Evolutionary conservation across 2,113 vertebrate genomes (phyloP).

Genomic region (Ancistrus triradiatus): DNA sequence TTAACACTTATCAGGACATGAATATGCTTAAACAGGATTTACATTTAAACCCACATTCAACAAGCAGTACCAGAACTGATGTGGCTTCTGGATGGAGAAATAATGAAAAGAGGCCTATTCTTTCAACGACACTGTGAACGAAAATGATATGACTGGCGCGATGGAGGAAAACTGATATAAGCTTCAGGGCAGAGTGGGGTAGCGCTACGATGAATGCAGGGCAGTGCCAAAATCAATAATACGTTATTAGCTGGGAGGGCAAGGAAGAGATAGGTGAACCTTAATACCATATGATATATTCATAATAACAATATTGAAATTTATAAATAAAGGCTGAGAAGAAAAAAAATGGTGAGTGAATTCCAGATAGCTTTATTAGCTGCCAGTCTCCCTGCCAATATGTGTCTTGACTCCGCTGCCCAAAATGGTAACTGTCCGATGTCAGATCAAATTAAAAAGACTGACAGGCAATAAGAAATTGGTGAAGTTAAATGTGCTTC

Average conservation of each 20-base stretch:
- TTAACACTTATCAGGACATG: no score
- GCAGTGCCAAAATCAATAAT: conserved; percentile 68
- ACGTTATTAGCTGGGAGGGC: conserved; percentile 67
- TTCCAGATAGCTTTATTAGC: conserved; percentile 72
- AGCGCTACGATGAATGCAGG: conserved; percentile 26
- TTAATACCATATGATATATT: conserved; percentile 71
- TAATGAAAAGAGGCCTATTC: conserved; percentile 16
- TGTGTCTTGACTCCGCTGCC: conserved; percentile 69
- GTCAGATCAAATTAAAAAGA: conserved; percentile 74
- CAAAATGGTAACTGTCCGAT: conserved; percentile 72
- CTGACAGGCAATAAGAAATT: conserved; percentile 77
- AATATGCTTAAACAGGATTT: no score
- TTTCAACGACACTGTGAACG: conserved; percentile 9
- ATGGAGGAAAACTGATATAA: conserved; percentile 33
- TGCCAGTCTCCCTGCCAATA: conserved; percentile 75
- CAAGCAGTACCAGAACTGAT: no score
- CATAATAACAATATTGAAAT: conserved; percentile 73
- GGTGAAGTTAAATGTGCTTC: conserved; percentile 70
- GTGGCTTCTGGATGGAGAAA: no score
- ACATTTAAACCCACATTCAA: no score
- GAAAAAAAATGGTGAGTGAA: conserved; percentile 54
- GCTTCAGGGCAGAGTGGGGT: conserved; percentile 16
- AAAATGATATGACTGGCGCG: conserved; percentile 16
- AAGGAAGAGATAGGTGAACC: conserved; percentile 64
- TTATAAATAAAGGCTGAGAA: conserved; percentile 64